Conservation (phyloP, 2,797 vertebrate species). For the Enoplosus armatus region DNA sequence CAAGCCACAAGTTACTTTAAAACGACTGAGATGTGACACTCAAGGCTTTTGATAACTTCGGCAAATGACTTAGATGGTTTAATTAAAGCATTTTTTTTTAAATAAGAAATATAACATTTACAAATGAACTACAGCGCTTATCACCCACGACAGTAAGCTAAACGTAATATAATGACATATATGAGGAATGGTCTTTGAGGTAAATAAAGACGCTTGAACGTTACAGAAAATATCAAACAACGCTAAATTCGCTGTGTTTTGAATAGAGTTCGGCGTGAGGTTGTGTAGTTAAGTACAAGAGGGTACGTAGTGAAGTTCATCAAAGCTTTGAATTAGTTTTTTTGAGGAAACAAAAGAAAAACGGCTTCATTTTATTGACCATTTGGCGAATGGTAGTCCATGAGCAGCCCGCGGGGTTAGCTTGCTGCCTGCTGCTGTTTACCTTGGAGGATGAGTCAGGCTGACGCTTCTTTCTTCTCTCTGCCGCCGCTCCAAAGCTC, state of each 20-base stretch:
- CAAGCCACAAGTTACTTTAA: no score
- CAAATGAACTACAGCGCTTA: no score
- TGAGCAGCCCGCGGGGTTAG: not conserved
- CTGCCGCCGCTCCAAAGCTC: not conserved
- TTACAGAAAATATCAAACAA: not conserved
- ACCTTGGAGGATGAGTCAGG: conserved; percentile 64
- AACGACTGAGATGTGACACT: not conserved
- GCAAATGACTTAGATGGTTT: not conserved
- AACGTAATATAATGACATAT: no score
- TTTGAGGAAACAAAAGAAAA: rapidly evolving
- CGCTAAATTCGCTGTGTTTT: not conserved
- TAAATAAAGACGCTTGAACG: not conserved
- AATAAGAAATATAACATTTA: not conserved
- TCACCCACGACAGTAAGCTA: not conserved
- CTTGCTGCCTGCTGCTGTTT: conserved; percentile 44
- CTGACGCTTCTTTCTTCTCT: conserved; percentile 17
- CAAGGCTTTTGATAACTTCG: not conserved
- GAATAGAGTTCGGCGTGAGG: not conserved
- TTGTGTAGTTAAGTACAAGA: no score
- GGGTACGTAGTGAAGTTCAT: rapidly evolving
- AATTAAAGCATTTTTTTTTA: not conserved
- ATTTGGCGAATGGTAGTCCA: rapidly evolving
- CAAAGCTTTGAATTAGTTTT: not conserved
- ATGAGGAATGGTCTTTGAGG: not conserved
- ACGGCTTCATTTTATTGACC: rapidly evolving